phyloP scores from a whole-genome alignment of 1,140 invertebrate genomes.

The Zaprionus vittiger region DNA sequence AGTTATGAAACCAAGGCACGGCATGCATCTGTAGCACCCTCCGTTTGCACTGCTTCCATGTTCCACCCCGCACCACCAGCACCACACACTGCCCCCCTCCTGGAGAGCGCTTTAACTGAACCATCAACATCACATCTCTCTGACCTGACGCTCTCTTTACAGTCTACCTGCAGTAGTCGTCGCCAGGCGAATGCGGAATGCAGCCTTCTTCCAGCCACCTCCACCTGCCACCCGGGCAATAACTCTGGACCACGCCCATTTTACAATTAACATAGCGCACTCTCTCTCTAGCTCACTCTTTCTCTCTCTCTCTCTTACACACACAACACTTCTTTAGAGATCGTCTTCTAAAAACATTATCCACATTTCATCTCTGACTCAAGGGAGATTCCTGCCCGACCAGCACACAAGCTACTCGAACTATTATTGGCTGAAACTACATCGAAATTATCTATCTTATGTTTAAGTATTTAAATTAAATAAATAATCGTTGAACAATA shows the following conservation, averaged over 20 bases:
- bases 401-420: conserved; percentile 11
- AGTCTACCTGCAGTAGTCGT: conserved; percentile 75
- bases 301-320: conserved; percentile 24
- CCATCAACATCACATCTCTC: conserved; percentile 38
- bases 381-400: conserved; percentile 17
- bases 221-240: conserved; percentile 48
- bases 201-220: conserved; percentile 47
- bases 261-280: conserved; percentile 34
- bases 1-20: conserved; percentile 53
- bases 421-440: conserved; percentile 41
- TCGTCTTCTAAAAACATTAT: conserved; percentile 6
- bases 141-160: conserved; percentile 78
- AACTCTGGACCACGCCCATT: conserved; percentile 65
- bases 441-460: conserved; percentile 52
- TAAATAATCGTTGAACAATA: conserved; percentile 67
- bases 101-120: conserved; percentile 15
- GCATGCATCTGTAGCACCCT: conserved; percentile 54
- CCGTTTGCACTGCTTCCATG: conserved; percentile 47
- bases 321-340: not conserved
- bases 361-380: conserved; percentile 41
- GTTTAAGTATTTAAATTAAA: conserved; percentile 79
- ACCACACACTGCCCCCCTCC: not conserved
- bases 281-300: conserved; percentile 57
- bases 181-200: conserved; percentile 24
- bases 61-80: conserved; percentile 15